Base-by-base conservation (phyloP, 2,113 vertebrate genomes). In the Corythornis vintsioides region DNA sequence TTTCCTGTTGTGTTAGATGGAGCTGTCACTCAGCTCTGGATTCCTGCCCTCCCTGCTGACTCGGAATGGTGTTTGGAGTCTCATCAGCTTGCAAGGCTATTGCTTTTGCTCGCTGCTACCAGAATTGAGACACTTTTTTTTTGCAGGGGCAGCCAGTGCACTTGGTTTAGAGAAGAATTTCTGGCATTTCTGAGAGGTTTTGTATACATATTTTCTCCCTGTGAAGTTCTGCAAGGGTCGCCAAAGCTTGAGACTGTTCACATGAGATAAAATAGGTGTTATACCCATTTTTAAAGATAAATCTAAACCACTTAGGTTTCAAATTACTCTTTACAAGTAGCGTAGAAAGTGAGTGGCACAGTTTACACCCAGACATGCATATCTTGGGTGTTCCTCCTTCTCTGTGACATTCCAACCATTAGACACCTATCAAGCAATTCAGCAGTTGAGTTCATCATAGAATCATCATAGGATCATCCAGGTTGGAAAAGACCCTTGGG, bases 1-100 rank as follows among this genome's bases (percentile, higher is more conserved):
- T 33, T 94, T 92, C 89, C 95, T 94, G 94, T 94, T 94, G 91
- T 79, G 86, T 79, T 76, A 78, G 94, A 95, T 87, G 89, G 82
- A 91, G 88, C 89, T 88, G 91, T 92, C 13, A 3, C 83, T 90
- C 77, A 2, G 4, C 57, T 55, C 82, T 67, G 60, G 64, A 56
- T 78, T n/a, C 74, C 86, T 86, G 90, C 76, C 92, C 47, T 92
- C 90, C 43, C 65, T 45, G 66, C 86, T 88, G 43, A 81, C 8
- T 5, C 83, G 6, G 6, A 15, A 25, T 48, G 28, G 42, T 63
- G 69, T 84, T 75, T 66, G 16, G 48, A 82, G 50, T 63, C 79
- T 92, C 78, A 11, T 61, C 72, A 31, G 78, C 60, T 65, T 35
- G 3, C 4, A 29, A 48, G 28, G 43, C 52, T 61, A 1, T 60